A percentile compares a stretch with the other conserved stretches of the same genome.
phyloP scores from a whole-genome alignment of 2,113 vertebrate species.

The Xiphophorus maculatus region DNA sequence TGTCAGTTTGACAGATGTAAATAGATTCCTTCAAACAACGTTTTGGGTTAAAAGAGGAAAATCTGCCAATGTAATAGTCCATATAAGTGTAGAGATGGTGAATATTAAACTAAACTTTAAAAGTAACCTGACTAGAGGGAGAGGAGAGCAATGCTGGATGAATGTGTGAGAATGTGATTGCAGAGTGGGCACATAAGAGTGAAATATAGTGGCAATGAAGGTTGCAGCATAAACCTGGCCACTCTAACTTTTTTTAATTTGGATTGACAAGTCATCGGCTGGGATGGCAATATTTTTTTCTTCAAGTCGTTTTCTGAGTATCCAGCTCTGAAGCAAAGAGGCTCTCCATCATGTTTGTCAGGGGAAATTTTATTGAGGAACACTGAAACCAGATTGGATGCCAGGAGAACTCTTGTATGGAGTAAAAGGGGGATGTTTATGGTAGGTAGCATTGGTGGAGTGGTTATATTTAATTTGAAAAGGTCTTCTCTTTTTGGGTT shows the following conservation, averaged over 20 bases:
- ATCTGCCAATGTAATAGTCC: neutral
- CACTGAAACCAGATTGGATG: constrained; percentile 55
- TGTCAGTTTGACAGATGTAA: no score
- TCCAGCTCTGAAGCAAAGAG: constrained; percentile 67
- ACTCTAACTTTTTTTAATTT: constrained; percentile 76
- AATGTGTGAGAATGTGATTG: constrained; percentile 9
- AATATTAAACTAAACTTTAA: neutral
- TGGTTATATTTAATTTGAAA: constrained; percentile 45
- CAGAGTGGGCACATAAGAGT: constrained; percentile 40
- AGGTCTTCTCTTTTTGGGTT: constrained; percentile 7
- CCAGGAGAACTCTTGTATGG: constrained; percentile 1
- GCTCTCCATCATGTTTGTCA: constrained; percentile 80
- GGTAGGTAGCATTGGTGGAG: neutral
- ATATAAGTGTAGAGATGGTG: neutral
- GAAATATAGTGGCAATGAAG: constrained; percentile 67
- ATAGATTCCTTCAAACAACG: neutral
- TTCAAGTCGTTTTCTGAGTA: constrained; percentile 68
- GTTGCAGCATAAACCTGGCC: constrained; percentile 61
- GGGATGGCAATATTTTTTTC: constrained; percentile 68
- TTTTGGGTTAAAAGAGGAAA: neutral
- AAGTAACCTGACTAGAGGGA: neutral
- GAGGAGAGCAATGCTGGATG: neutral
- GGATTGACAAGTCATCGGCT: constrained; percentile 75
- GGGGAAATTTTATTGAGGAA: constrained; percentile 73
- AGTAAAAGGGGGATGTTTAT: neutral